Percentiles rank a stretch among this genome's conserved stretches.
Evolutionary conservation across 2,113 vertebrate species (phyloP).

Genomic region (Oreochromis spilurus): DNA sequence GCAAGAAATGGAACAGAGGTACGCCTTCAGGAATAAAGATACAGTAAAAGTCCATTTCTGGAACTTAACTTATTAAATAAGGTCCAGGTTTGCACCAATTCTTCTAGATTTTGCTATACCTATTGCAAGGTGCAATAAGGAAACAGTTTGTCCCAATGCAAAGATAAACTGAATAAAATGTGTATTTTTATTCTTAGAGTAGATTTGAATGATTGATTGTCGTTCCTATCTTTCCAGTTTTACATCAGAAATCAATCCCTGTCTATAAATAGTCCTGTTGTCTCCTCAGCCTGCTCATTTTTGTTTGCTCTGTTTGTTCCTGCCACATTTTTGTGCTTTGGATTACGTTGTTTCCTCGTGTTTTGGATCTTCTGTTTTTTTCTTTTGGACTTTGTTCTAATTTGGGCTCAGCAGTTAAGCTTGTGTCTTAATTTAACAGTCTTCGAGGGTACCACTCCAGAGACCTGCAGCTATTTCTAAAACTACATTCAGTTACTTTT

Average conservation of each 20-base stretch:
- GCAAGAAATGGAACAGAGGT: slow-evolving; percentile 99
- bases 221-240: neutral
- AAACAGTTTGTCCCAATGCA: neutral
- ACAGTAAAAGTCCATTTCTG: neutral
- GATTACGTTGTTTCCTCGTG: neutral
- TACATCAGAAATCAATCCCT: neutral
- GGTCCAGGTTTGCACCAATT: neutral
- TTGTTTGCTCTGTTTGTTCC: neutral
- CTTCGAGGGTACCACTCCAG: neutral
- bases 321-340: neutral
- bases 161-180: neutral
- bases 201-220: neutral
- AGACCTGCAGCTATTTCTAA: neutral
- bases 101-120: neutral
- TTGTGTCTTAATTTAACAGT: neutral
- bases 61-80: neutral
- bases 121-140: neutral
- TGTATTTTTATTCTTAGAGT: neutral
- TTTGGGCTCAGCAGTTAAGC: neutral
- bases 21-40: neutral
- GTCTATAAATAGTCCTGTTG: neutral
- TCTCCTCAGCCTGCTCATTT: neutral
- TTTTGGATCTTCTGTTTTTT: neutral
- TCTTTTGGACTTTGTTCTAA: neutral
- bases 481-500: neutral